Percentiles rank a stretch among this genome's conserved stretches.
phyloP scores from a whole-genome alignment of 1,140 invertebrate genomes.

The Pseudomyrmex cubaensis region DNA sequence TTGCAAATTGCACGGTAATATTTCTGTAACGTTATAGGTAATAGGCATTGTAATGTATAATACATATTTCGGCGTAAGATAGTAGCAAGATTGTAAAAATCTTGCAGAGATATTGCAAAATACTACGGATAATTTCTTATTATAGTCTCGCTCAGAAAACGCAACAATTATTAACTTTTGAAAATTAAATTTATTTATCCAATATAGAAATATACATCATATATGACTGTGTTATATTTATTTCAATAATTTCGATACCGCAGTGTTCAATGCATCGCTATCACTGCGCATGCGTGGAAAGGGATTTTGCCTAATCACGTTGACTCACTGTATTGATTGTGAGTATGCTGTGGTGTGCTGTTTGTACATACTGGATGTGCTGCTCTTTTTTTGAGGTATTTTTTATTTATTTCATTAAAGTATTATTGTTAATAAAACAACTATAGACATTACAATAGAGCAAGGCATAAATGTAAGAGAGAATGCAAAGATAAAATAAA shows the following conservation, averaged over 20 bases:
- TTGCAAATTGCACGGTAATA: background rate
- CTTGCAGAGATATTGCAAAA: background rate
- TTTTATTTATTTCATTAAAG: no score
- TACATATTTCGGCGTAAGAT: background rate
- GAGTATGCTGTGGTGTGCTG: no score
- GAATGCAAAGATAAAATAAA: no score
- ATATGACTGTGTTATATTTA: background rate
- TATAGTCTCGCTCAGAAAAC: background rate
- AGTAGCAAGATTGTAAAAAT: conserved; percentile 5
- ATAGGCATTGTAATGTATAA: background rate
- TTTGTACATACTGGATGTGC: no score
- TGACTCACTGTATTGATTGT: no score
- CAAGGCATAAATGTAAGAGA: no score
- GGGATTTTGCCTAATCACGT: no score
- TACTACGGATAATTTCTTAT: background rate
- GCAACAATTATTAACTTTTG: background rate
- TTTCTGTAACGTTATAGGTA: background rate
- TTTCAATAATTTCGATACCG: background rate
- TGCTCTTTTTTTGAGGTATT: no score
- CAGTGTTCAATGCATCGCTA: no score
- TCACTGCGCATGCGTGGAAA: no score
- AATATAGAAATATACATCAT: background rate
- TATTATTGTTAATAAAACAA: no score
- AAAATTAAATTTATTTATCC: background rate
- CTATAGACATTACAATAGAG: no score